A percentile compares a stretch with the other conserved stretches of the same genome.
Conservation (phyloP, 1,140 invertebrate genomes). For the Drosophila nigrodunni region DNA sequence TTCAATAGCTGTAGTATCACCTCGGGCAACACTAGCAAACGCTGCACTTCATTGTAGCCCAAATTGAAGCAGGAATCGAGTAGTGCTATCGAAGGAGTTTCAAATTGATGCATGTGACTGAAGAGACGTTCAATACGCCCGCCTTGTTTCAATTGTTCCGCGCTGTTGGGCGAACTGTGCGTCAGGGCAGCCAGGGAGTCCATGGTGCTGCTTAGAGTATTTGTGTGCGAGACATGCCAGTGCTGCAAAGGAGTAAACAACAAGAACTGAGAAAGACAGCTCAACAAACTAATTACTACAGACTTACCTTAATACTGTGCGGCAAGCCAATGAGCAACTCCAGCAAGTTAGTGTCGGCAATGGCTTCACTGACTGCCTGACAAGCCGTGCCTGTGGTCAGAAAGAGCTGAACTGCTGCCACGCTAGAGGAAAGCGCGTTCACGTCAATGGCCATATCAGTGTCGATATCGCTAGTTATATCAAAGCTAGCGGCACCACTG, state of each 20-base stretch:
- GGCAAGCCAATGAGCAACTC: conserved; percentile 72
- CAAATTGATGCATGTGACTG: conserved; percentile 72
- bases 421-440: conserved; percentile 59
- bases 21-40: conserved; percentile 70
- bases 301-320: conserved; percentile 55
- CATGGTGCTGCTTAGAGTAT: conserved; percentile 63
- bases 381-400: conserved; percentile 20
- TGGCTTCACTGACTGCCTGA: conserved; percentile 54
- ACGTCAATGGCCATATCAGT: conserved; percentile 73
- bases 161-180: conserved; percentile 47
- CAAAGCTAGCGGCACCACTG: conserved; percentile 64
- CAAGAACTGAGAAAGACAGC: background rate
- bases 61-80: conserved; percentile 83
- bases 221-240: conserved; percentile 69
- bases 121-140: conserved; percentile 80
- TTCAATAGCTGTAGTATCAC: conserved; percentile 72
- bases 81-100: conserved; percentile 70
- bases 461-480: conserved; percentile 70
- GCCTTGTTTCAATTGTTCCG: conserved; percentile 50
- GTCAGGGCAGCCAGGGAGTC: conserved; percentile 63
- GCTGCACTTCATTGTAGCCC: conserved; percentile 81
- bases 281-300: background rate
- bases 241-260: conserved; percentile 21
- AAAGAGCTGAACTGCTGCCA: conserved; percentile 67
- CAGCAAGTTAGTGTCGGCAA: conserved; percentile 74